phyloP scores from a whole-genome alignment of 2,797 vertebrate species.

The Eptatretus atami region DNA sequence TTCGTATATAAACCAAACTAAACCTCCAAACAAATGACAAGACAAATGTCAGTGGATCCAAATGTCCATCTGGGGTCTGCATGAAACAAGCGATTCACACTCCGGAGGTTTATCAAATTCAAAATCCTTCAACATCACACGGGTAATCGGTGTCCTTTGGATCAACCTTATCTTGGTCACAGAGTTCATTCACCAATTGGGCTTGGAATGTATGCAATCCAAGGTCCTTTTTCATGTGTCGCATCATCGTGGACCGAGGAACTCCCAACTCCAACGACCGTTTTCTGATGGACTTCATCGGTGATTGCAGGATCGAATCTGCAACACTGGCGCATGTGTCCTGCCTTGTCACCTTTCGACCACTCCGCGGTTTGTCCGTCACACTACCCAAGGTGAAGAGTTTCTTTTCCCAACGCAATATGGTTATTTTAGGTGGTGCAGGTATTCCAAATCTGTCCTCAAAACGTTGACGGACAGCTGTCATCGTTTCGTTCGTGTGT shows the following conservation, averaged over 20 bases:
- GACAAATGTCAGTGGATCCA: too few relatives aligned
- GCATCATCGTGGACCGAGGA: slow-evolving; percentile 3
- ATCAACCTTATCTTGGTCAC: too few relatives aligned
- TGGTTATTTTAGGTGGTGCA: neutral
- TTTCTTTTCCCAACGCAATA: neutral
- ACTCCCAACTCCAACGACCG: slow-evolving; percentile 1
- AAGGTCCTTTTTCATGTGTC: slow-evolving; percentile 4
- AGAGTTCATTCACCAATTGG: too few relatives aligned
- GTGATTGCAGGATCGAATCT: neutral
- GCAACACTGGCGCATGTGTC: slow-evolving; percentile 1
- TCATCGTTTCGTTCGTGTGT: neutral
- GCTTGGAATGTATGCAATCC: too few relatives aligned
- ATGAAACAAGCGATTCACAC: too few relatives aligned
- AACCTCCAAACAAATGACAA: too few relatives aligned
- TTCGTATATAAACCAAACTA: too few relatives aligned
- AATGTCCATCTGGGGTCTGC: too few relatives aligned
- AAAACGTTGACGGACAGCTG: neutral
- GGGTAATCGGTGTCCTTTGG: too few relatives aligned
- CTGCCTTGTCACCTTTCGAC: neutral
- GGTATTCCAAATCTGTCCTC: neutral
- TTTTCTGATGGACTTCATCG: neutral
- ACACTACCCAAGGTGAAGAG: neutral
- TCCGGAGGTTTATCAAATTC: too few relatives aligned
- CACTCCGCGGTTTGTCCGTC: slow-evolving; percentile 1
- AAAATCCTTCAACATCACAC: too few relatives aligned